Evolutionary conservation across 2,113 vertebrate genomes (phyloP).

Genomic region (Galbula dea): DNA sequence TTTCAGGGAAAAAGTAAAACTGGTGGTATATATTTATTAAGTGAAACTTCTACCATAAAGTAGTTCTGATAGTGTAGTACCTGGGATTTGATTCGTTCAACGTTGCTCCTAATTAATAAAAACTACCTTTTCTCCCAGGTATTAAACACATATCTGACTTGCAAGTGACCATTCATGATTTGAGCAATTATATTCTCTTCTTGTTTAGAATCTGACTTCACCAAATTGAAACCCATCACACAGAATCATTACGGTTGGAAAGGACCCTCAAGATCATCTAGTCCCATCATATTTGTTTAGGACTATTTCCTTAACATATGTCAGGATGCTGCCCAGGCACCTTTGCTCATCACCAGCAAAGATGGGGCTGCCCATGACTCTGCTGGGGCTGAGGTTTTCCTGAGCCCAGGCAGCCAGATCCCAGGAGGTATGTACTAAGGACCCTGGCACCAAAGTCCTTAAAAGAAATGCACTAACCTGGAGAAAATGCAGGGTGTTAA

Average conservation of each 20-base stretch:
- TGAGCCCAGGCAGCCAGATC: background rate
- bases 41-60: background rate
- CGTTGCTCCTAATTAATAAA: background rate
- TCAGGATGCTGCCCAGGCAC: rapidly evolving
- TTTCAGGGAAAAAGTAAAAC: background rate
- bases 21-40: background rate
- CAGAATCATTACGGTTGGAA: too few species aligned
- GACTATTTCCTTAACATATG: background rate
- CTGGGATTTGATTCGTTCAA: background rate
- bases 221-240: background rate
- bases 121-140: background rate
- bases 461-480: background rate
- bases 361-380: rapidly evolving
- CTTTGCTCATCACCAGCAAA: background rate
- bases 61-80: background rate
- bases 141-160: background rate
- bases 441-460: background rate
- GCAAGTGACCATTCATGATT: background rate
- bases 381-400: background rate
- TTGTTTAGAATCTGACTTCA: background rate
- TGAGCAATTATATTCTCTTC: background rate
- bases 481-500: background rate
- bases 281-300: background rate
- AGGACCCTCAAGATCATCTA: too few species aligned
- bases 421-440: rapidly evolving